These are phyloP conservation scores for Imbricaverruca yamaguchii DNA, from an alignment of 2,888 invertebrate genomes.

Conservation along the genomic window DNA sequence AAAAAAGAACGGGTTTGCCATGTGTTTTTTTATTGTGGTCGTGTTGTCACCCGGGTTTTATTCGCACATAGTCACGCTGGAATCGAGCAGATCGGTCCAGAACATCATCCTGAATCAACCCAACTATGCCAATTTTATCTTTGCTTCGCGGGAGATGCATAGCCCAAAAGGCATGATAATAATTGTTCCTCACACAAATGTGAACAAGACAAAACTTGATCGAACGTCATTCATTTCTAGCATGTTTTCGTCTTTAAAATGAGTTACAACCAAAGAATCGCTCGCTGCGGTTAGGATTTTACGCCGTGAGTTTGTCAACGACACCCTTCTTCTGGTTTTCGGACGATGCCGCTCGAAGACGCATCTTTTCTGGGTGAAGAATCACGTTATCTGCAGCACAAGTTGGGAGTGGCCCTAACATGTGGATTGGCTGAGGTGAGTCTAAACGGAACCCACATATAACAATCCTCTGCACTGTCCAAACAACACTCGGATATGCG, in stretches of 20 bases:
- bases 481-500: too few relatives aligned
- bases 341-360: neutral
- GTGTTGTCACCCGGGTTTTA: too few relatives aligned
- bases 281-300: neutral
- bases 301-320: neutral
- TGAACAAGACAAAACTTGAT: neutral
- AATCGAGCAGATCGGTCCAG: too few relatives aligned
- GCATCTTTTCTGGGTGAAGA: neutral
- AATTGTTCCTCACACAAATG: too few relatives aligned
- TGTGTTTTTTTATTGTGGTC: too few relatives aligned
- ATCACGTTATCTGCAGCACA: neutral
- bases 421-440: slow-evolving; percentile 5
- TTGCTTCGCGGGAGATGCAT: too few relatives aligned
- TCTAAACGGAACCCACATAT: neutral
- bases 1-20: too few relatives aligned
- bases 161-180: too few relatives aligned
- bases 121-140: too few relatives aligned
- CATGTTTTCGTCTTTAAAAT: neutral
- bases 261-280: neutral
- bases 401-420: neutral
- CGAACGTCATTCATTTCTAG: neutral
- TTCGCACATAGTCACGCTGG: too few relatives aligned
- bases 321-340: neutral
- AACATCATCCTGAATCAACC: too few relatives aligned
- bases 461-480: too few relatives aligned